Percentiles rank a stretch among this genome's conserved stretches.
phyloP scores from a whole-genome alignment of 2,888 invertebrate genomes.

The Galerucella pusilla region DNA sequence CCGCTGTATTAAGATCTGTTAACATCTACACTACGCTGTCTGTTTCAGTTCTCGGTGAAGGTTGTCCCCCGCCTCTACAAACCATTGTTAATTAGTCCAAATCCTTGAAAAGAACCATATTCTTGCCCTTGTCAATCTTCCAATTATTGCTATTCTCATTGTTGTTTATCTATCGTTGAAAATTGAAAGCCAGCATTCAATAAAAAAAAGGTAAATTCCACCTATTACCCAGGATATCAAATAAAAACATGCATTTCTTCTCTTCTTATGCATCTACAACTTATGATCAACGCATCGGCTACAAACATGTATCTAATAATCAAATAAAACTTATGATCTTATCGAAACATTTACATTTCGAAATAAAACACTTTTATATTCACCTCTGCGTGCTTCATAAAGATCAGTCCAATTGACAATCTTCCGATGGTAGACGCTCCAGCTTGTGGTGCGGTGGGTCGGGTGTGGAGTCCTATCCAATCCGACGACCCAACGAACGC shows the following conservation, averaged over 20 bases:
- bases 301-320: no score
- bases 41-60: neutral
- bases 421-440: slow-evolving; percentile 42
- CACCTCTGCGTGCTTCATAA: neutral
- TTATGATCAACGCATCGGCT: no score
- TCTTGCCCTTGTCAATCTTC: neutral
- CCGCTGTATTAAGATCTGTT: no score
- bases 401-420: slow-evolving; percentile 43
- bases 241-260: neutral
- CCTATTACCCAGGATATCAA: neutral
- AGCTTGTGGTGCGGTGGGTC: slow-evolving; percentile 60
- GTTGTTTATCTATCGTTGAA: neutral
- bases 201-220: neutral
- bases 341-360: no score
- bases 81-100: neutral
- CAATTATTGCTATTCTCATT: neutral
- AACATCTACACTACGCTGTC: no score
- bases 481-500: slow-evolving; percentile 45
- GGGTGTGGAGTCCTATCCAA: slow-evolving; percentile 51
- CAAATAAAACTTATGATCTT: no score
- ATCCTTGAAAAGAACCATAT: neutral
- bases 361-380: neutral
- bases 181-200: neutral
- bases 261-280: no score
- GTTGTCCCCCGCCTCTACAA: neutral